Conservation (phyloP, 2,797 vertebrate genomes). For the Atherinosoma microstoma region DNA sequence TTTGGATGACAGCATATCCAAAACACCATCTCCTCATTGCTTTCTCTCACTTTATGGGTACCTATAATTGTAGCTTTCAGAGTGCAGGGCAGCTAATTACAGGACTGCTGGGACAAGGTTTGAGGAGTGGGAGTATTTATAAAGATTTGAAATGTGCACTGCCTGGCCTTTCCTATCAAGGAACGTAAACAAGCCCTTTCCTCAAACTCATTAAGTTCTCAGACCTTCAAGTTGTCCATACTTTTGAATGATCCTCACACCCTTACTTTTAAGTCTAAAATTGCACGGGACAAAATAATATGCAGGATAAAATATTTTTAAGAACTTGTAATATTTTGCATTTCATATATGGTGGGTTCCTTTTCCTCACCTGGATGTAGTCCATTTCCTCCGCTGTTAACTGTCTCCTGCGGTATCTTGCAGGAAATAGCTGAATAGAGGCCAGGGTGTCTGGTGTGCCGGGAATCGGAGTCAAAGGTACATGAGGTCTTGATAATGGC, state of each 20-base stretch:
- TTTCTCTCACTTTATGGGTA: neutral
- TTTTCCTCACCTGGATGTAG: slow-evolving; percentile 80
- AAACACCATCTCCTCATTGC: neutral
- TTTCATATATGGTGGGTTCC: neutral
- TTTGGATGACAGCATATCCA: too few relatives aligned
- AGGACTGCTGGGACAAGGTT: too few relatives aligned
- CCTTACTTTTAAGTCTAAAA: neutral
- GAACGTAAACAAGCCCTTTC: too few relatives aligned
- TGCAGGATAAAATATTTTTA: neutral
- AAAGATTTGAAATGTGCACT: neutral
- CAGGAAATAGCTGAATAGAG: slow-evolving; percentile 76
- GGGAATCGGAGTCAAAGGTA: slow-evolving; percentile 60
- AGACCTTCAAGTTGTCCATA: neutral
- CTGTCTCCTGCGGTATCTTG: slow-evolving; percentile 81
- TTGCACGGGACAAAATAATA: neutral
- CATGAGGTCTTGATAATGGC: slow-evolving; percentile 51
- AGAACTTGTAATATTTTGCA: neutral
- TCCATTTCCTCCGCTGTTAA: slow-evolving; percentile 81
- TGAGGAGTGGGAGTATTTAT: neutral
- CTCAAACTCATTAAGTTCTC: neutral
- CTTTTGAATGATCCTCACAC: neutral
- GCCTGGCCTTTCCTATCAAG: neutral
- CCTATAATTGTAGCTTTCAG: too few relatives aligned
- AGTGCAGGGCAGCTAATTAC: too few relatives aligned
- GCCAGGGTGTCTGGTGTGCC: slow-evolving; percentile 78